Evolutionary conservation across 2,888 invertebrate genomes (phyloP).

Genomic region (Seira musarum): DNA sequence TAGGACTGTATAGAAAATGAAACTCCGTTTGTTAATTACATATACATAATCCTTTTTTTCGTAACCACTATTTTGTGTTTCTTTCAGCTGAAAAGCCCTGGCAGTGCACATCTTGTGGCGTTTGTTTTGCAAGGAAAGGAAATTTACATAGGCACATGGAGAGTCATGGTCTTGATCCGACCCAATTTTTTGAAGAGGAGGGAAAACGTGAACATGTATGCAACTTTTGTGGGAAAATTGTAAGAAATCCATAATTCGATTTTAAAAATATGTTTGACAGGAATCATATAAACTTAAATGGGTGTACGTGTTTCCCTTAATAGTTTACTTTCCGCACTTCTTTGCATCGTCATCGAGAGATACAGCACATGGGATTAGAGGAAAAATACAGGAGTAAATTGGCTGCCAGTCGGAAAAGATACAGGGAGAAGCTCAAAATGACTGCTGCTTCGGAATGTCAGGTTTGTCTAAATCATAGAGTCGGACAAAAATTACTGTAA

Average conservation of each 20-base stretch:
- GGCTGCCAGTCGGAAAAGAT: not conserved
- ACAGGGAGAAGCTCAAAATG: not conserved
- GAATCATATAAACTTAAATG: not conserved
- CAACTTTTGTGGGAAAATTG: slow-evolving; percentile 27
- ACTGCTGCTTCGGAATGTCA: slow-evolving; percentile 8
- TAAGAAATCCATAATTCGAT: not conserved
- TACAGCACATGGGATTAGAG: slow-evolving; percentile 27
- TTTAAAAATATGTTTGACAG: not conserved
- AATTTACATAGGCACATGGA: slow-evolving; percentile 47
- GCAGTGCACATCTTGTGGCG: slow-evolving; percentile 22
- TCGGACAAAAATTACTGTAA: not conserved
- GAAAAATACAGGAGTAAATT: slow-evolving; percentile 13
- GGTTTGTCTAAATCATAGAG: slow-evolving; percentile 16
- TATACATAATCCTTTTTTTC: no score
- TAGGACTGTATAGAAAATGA: no score
- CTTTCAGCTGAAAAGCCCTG: no score
- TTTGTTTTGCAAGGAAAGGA: slow-evolving; percentile 19
- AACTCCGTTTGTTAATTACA: no score
- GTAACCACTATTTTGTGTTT: no score
- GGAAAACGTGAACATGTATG: slow-evolving; percentile 36
- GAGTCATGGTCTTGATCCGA: slow-evolving; percentile 38
- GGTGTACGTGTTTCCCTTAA: not conserved
- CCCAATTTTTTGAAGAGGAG: slow-evolving; percentile 38
- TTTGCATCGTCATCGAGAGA: slow-evolving; percentile 33
- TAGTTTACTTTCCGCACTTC: slow-evolving; percentile 25